These are phyloP conservation scores for Torymus texanus DNA, from an alignment of 2,888 invertebrate species.

Conservation along the genomic window DNA sequence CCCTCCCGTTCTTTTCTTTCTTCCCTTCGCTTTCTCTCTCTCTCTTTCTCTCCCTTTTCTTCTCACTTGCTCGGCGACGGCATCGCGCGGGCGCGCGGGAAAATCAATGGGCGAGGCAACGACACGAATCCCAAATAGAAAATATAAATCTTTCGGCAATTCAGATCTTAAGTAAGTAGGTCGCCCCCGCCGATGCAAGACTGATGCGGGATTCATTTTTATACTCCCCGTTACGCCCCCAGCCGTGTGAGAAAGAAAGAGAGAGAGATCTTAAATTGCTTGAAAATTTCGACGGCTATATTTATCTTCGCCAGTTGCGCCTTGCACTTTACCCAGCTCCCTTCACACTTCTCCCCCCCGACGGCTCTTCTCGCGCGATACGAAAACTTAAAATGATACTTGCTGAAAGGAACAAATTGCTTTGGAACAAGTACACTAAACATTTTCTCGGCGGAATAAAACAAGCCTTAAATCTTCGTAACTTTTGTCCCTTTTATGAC, in stretches of 20 bases:
- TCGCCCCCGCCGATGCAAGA: conserved; percentile 25
- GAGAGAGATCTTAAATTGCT: conserved; percentile 43
- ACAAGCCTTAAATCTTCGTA: conserved; percentile 16
- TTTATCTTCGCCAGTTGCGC: conserved; percentile 35
- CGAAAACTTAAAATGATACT: conserved; percentile 41
- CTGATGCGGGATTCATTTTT: conserved; percentile 50
- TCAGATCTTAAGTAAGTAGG: conserved; percentile 49
- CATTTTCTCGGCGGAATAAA: conserved; percentile 6
- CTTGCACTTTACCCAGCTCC: neutral
- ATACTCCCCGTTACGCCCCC: neutral
- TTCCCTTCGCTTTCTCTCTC: conserved; percentile 4
- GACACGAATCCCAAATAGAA: conserved; percentile 52
- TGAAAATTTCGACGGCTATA: conserved; percentile 39
- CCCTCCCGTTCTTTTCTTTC: conserved; percentile 3
- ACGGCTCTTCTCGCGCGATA: neutral
- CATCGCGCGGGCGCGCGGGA: neutral
- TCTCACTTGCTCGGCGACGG: conserved; percentile 26
- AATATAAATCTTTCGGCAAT: conserved; percentile 50
- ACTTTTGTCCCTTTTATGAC: neutral
- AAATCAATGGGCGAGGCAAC: conserved; percentile 53
- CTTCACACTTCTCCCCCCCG: too few species aligned
- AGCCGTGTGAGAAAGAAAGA: neutral
- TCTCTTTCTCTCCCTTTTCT: conserved; percentile 14
- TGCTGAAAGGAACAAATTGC: conserved; percentile 42
- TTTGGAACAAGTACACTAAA: conserved; percentile 39